Percentiles rank a stretch among this genome's conserved stretches.
Conservation (phyloP, 2,797 vertebrate genomes). For the Florisuga fusca region DNA sequence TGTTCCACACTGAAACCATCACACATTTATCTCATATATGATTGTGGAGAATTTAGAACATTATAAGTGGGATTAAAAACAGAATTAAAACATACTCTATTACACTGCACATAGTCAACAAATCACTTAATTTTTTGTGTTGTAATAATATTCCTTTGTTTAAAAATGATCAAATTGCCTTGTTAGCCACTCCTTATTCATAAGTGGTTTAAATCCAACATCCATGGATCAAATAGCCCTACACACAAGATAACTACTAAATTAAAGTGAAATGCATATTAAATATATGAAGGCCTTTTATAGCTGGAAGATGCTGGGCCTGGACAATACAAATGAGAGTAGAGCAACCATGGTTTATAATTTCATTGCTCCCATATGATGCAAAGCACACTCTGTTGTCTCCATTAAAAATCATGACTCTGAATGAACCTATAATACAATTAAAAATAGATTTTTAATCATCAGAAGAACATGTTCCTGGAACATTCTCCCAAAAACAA, state of each 20-base stretch:
- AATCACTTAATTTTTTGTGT: neutral
- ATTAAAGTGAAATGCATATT: neutral
- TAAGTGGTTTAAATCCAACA: neutral
- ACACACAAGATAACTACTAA: neutral
- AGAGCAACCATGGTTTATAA: neutral
- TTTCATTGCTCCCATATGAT: neutral
- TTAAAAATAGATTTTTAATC: neutral
- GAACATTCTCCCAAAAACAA: neutral
- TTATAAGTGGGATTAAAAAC: neutral
- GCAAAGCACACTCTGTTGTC: neutral
- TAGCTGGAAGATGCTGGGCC: neutral
- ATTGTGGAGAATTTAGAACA: neutral
- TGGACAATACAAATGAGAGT: neutral
- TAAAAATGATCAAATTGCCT: neutral
- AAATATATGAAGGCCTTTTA: neutral
- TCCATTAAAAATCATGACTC: neutral
- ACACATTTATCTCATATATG: neutral
- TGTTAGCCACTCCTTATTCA: neutral
- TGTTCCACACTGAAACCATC: neutral
- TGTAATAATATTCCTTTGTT: neutral
- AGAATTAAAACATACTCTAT: accelerated
- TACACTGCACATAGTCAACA: neutral
- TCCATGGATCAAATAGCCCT: neutral
- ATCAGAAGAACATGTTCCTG: neutral
- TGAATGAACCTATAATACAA: neutral